Evolutionary conservation across 2,113 vertebrate species (phyloP).

Genomic region (Gavialis gangeticus): DNA sequence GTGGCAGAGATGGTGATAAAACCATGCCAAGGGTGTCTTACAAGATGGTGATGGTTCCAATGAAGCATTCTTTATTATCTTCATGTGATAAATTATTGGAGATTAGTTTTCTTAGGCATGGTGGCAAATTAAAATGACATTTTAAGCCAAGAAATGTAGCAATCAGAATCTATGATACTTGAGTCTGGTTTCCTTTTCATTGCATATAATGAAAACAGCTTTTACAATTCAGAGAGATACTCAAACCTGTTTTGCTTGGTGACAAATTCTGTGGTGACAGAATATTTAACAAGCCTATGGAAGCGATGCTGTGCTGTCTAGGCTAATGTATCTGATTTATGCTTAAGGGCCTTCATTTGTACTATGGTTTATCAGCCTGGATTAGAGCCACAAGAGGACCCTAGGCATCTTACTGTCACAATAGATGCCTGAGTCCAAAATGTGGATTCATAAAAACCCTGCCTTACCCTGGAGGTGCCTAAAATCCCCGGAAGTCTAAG

Average conservation of each 20-base stretch:
- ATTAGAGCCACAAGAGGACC: neutral
- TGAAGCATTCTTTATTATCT: neutral
- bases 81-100: neutral
- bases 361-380: neutral
- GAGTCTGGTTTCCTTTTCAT: neutral
- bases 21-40: neutral
- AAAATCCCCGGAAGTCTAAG: accelerated
- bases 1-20: neutral
- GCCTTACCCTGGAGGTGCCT: neutral
- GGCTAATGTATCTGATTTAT: neutral
- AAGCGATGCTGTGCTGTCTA: neutral
- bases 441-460: too few relatives aligned
- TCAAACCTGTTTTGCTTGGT: neutral
- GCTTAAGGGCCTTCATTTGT: neutral
- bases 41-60: neutral
- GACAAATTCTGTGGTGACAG: neutral
- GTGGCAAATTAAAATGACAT: neutral
- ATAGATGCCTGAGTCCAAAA: neutral
- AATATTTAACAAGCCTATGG: too few relatives aligned
- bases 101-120: neutral
- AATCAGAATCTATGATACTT: neutral
- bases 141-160: neutral
- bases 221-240: neutral
- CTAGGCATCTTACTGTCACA: neutral
- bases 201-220: neutral